Evolutionary conservation across 1,140 invertebrate genomes (phyloP).

Genomic region (Heliconius eleuchia): DNA sequence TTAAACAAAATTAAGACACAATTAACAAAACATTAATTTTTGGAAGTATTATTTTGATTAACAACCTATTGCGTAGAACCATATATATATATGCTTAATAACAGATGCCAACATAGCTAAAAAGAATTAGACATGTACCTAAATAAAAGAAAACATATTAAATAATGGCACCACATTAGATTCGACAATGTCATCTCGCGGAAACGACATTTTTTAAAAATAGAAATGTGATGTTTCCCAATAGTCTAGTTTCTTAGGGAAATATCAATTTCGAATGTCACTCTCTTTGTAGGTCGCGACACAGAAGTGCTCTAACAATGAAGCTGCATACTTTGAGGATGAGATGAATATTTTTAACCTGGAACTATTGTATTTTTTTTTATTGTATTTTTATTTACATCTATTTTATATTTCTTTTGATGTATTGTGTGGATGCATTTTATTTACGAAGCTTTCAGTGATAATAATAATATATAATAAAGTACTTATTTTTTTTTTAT

Average conservation of each 20-base stretch:
- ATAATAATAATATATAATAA: background rate
- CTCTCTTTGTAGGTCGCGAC: slow-evolving; percentile 32
- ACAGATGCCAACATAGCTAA: too few species aligned
- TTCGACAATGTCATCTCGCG: slow-evolving; percentile 4
- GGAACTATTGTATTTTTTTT: slow-evolving; percentile 7
- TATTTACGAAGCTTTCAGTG: background rate
- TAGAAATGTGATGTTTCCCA: slow-evolving; percentile 30
- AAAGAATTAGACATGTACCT: too few species aligned
- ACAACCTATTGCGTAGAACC: too few species aligned
- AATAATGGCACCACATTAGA: background rate
- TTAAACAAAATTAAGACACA: too few species aligned
- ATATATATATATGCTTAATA: too few species aligned
- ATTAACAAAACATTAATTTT: too few species aligned
- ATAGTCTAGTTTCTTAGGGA: slow-evolving; percentile 32
- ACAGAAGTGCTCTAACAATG: slow-evolving; percentile 27
- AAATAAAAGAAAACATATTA: too few species aligned
- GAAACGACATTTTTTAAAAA: slow-evolving; percentile 20
- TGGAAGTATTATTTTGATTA: too few species aligned
- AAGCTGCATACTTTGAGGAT: slow-evolving; percentile 14
- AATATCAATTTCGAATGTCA: slow-evolving; percentile 36
- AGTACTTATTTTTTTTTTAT: background rate
- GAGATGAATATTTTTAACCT: slow-evolving; percentile 18
- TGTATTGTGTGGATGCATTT: background rate
- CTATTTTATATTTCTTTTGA: background rate
- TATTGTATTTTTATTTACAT: background rate